Conservation (phyloP, 1,140 invertebrate species). For the Heterodera schachtii region DNA sequence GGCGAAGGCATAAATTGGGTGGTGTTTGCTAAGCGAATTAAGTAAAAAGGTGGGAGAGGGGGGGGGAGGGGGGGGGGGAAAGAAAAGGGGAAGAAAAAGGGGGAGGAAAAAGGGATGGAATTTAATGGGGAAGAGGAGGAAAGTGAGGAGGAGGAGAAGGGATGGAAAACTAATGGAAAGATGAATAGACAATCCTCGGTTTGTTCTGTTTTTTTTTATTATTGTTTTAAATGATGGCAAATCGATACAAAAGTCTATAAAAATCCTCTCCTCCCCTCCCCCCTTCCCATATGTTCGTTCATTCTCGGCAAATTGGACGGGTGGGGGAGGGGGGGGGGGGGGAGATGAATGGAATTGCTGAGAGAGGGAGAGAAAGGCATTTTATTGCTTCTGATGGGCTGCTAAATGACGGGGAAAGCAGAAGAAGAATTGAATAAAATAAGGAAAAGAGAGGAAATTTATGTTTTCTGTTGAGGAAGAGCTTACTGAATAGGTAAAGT, state of each 20-base stretch:
- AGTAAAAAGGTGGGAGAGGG: not conserved
- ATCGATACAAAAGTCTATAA: not conserved
- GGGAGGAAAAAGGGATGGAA: not conserved
- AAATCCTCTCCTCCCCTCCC: not conserved
- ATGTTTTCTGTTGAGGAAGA: not conserved
- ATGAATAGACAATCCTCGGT: not conserved
- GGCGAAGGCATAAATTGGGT: not conserved
- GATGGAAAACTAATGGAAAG: not conserved
- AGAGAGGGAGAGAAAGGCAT: not conserved
- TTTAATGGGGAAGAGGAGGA: not conserved
- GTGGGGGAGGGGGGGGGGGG: not conserved
- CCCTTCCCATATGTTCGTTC: not conserved
- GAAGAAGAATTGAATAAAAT: not conserved
- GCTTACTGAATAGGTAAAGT: not conserved
- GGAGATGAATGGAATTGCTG: not conserved
- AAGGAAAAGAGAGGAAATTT: too few relatives aligned
- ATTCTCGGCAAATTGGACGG: not conserved
- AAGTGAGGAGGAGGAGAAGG: not conserved
- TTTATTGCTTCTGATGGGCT: conserved; percentile 18
- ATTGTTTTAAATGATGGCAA: not conserved
- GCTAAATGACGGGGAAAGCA: conserved; percentile 1
- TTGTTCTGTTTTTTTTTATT: not conserved
- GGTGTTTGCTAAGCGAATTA: conserved; percentile 18
- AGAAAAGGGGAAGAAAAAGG: not conserved
- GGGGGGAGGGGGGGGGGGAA: not conserved